These are phyloP conservation scores for Sardinella longiceps DNA, from an alignment of 2,797 vertebrate genomes.

Conservation along the genomic window DNA sequence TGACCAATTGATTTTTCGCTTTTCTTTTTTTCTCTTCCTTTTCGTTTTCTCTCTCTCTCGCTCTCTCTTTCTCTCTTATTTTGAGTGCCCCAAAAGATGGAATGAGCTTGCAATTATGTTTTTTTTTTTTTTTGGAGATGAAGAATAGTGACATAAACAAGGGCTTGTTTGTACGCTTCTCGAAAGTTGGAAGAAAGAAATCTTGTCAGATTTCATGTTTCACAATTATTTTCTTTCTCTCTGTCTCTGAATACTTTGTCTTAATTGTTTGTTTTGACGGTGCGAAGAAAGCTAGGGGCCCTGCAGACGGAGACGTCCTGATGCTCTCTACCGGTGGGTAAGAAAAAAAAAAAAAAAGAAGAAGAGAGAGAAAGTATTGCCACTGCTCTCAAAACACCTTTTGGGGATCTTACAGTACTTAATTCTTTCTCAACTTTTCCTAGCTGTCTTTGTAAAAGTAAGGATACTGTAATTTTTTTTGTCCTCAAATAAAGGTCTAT, in stretches of 20 bases:
- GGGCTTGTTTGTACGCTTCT: conserved; percentile 46
- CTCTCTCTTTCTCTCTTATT: conserved; percentile 42
- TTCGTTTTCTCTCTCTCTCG: conserved; percentile 37
- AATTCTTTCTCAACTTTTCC: conserved; percentile 55
- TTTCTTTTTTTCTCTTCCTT: conserved; percentile 37
- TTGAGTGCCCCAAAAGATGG: conserved; percentile 31
- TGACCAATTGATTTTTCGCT: conserved; percentile 37
- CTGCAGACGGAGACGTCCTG: conserved; percentile 40
- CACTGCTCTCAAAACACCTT: conserved; percentile 1
- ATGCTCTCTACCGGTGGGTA: conserved; percentile 28
- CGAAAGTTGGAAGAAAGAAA: conserved; percentile 29
- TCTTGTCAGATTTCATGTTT: conserved; percentile 19
- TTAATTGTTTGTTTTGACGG: conserved; percentile 54
- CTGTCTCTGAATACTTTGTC: conserved; percentile 41
- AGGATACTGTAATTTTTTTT: conserved; percentile 55
- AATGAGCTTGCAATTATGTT: conserved; percentile 33
- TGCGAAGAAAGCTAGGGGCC: conserved; percentile 43
- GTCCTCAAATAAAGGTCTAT: conserved; percentile 66
- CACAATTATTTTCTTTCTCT: neutral
- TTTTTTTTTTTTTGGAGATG: conserved; percentile 17
- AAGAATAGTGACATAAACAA: conserved; percentile 34
- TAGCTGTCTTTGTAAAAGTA: conserved; percentile 63
- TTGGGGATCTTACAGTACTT: conserved; percentile 49
- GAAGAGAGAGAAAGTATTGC: neutral
- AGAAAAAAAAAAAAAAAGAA: no score